phyloP scores from a whole-genome alignment of 1,140 invertebrate species.

The Panagrolaimus sp. region DNA sequence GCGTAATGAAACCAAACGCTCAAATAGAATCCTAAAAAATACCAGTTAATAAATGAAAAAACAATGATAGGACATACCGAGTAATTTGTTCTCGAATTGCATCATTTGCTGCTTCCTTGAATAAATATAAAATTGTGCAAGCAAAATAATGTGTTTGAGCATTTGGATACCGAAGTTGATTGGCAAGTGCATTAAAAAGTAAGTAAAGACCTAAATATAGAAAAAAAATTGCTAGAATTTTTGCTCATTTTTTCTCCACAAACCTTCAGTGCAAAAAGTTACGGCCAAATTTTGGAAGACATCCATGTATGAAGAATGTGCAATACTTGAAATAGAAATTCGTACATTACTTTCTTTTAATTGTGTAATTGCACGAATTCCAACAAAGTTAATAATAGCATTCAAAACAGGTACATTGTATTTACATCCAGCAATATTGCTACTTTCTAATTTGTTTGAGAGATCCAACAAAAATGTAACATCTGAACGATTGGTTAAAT shows the following conservation, averaged over 20 bases:
- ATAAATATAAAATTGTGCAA: slow-evolving; percentile 88
- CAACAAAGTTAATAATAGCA: slow-evolving; percentile 91
- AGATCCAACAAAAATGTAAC: slow-evolving; percentile 90
- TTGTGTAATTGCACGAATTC: slow-evolving; percentile 78
- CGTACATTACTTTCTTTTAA: slow-evolving; percentile 68
- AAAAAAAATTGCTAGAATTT: slow-evolving; percentile 10
- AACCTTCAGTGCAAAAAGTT: slow-evolving; percentile 89
- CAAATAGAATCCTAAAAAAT: slow-evolving; percentile 75
- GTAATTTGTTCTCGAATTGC: slow-evolving; percentile 80
- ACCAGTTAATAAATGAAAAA: too few species aligned
- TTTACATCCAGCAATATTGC: slow-evolving; percentile 70
- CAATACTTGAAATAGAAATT: slow-evolving; percentile 87
- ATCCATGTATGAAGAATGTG: slow-evolving; percentile 93
- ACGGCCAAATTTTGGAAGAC: slow-evolving; percentile 98
- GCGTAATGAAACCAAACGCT: slow-evolving; percentile 90
- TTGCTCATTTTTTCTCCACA: slow-evolving; percentile 23
- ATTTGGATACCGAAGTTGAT: slow-evolving; percentile 96
- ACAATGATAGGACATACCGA: too few species aligned
- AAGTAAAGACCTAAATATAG: slow-evolving; percentile 70
- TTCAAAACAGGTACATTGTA: slow-evolving; percentile 96
- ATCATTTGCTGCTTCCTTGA: slow-evolving; percentile 94
- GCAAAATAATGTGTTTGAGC: slow-evolving; percentile 99
- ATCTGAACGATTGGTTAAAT: slow-evolving; percentile 83
- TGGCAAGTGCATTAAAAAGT: slow-evolving; percentile 94
- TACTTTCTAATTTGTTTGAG: slow-evolving; percentile 64